Evolutionary conservation across 2,888 invertebrate genomes (phyloP).

Genomic region (Priocnemis perturbator): DNA sequence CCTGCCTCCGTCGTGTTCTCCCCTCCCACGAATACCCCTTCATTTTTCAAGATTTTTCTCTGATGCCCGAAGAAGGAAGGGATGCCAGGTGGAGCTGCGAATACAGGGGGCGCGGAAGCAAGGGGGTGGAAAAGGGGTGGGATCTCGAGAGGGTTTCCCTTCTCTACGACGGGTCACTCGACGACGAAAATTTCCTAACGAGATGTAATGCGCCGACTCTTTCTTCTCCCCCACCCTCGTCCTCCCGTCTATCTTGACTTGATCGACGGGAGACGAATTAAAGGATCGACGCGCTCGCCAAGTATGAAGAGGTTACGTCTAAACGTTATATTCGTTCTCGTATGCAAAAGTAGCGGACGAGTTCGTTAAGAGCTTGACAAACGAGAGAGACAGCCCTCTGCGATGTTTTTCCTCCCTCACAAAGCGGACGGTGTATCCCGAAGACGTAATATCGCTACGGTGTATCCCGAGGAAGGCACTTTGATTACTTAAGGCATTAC

Average conservation of each 20-base stretch:
- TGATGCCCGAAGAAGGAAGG: conserved; percentile 26
- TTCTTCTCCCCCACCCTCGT: too few species aligned
- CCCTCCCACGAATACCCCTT: conserved; percentile 20
- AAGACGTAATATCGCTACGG: too few species aligned
- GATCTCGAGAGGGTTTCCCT: conserved; percentile 34
- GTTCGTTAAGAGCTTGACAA: too few species aligned
- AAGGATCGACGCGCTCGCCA: too few species aligned
- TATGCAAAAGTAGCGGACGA: conserved; percentile 12
- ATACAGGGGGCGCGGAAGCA: neutral
- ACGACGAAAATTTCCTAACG: conserved; percentile 47
- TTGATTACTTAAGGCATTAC: too few species aligned
- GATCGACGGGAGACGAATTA: too few species aligned
- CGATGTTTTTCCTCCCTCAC: too few species aligned
- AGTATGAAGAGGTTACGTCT: conserved; percentile 8
- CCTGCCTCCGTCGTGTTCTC: conserved; percentile 20
- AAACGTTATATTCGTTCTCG: too few species aligned
- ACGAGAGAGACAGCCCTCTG: too few species aligned
- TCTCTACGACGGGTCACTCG: conserved; percentile 41
- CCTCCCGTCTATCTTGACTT: neutral
- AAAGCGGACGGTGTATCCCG: too few species aligned
- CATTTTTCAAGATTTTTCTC: conserved; percentile 53
- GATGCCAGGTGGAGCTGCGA: conserved; percentile 15
- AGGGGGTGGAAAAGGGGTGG: conserved; percentile 4
- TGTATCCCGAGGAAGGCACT: too few species aligned
- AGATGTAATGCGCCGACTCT: conserved; percentile 51